A percentile compares a stretch with the other conserved stretches of the same genome.
phyloP scores from a whole-genome alignment of 2,888 invertebrate genomes.

The Nebria salina region DNA sequence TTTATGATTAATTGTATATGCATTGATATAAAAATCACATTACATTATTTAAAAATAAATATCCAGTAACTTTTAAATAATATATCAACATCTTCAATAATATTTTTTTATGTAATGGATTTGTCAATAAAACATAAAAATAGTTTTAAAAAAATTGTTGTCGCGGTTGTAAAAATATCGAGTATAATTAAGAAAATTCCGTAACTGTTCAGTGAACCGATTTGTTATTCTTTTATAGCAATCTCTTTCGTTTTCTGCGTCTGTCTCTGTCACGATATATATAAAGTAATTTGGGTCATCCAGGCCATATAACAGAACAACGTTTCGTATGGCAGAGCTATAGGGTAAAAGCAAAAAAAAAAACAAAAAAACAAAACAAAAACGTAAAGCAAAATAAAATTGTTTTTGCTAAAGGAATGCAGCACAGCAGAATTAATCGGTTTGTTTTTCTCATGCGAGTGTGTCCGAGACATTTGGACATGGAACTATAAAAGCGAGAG shows the following conservation, averaged over 20 bases:
- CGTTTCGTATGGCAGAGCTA: neutral
- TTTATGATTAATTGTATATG: no score
- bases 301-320: slow-evolving; percentile 35
- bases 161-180: slow-evolving; percentile 18
- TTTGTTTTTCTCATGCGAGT: neutral
- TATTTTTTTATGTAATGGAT: neutral
- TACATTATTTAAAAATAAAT: no score
- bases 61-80: no score
- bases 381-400: slow-evolving; percentile 37
- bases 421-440: slow-evolving; percentile 22
- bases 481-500: slow-evolving; percentile 8
- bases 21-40: no score
- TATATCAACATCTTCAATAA: no score
- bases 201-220: slow-evolving; percentile 31
- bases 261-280: neutral
- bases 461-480: neutral
- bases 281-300: slow-evolving; percentile 43
- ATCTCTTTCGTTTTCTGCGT: slow-evolving; percentile 17
- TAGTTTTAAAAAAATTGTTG: neutral
- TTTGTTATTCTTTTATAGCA: slow-evolving; percentile 31
- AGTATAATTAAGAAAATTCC: slow-evolving; percentile 27
- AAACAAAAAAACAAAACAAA: neutral
- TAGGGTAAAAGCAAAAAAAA: slow-evolving; percentile 32
- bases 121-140: neutral
- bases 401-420: slow-evolving; percentile 39